Conservation (phyloP, 1,140 invertebrate genomes). For the Linepithema humile region DNA sequence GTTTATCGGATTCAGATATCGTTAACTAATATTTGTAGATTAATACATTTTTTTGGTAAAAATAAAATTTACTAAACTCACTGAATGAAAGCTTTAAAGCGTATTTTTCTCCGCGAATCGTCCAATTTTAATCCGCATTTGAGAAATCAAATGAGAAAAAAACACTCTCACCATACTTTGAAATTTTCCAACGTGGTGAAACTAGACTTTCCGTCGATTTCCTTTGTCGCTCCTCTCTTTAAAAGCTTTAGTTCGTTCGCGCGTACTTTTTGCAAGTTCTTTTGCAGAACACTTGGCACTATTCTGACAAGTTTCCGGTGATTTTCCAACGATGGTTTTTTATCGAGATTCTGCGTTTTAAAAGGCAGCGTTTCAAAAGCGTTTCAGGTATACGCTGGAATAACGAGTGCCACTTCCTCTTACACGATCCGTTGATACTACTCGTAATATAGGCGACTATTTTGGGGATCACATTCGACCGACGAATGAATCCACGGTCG, state of each 20-base stretch:
- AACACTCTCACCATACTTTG: slow-evolving; percentile 18
- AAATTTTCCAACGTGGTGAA: background rate
- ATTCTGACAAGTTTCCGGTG: background rate
- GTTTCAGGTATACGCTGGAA: background rate
- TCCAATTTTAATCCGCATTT: background rate
- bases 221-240: background rate
- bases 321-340: too few relatives aligned
- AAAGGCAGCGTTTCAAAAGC: too few relatives aligned
- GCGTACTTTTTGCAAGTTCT: background rate
- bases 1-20: too few relatives aligned
- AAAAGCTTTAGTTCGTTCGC: background rate
- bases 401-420: background rate
- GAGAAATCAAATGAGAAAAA: background rate
- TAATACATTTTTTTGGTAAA: too few relatives aligned
- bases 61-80: too few relatives aligned
- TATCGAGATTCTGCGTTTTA: background rate
- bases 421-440: background rate
- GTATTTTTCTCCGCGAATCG: background rate
- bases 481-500: slow-evolving; percentile 6
- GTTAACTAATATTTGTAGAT: too few relatives aligned
- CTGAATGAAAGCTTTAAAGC: background rate
- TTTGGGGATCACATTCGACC: slow-evolving; percentile 4
- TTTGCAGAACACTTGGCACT: background rate
- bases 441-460: slow-evolving; percentile 4
- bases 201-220: background rate